Evolutionary conservation across 1,140 invertebrate species (phyloP).

Genomic region (Homalodisca vitripennis): DNA sequence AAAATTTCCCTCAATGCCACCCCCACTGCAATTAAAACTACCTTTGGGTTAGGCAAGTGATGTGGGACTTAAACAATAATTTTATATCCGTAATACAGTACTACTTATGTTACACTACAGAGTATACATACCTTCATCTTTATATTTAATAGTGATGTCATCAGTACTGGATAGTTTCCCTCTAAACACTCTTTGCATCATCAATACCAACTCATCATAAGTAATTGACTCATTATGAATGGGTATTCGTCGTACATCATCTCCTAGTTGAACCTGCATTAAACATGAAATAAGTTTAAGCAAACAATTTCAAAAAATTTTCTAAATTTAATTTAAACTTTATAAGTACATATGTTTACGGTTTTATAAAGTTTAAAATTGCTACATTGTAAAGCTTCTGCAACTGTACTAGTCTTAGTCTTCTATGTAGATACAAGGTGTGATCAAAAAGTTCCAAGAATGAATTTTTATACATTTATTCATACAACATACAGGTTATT

Average conservation of each 20-base stretch:
- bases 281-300: not conserved
- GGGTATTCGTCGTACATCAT: slow-evolving; percentile 70
- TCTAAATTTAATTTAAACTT: slow-evolving; percentile 7
- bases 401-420: not conserved
- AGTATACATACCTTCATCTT: slow-evolving; percentile 71
- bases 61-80: too few species aligned
- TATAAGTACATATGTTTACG: not conserved
- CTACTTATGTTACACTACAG: too few species aligned
- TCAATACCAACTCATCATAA: slow-evolving; percentile 72
- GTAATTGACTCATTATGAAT: slow-evolving; percentile 78
- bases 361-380: not conserved
- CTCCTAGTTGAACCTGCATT: slow-evolving; percentile 61
- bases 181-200: slow-evolving; percentile 75
- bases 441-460: too few species aligned
- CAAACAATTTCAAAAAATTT: not conserved
- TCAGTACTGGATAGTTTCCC: slow-evolving; percentile 63
- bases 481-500: too few species aligned
- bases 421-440: not conserved
- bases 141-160: slow-evolving; percentile 73
- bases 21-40: too few species aligned
- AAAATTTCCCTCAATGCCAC: too few species aligned
- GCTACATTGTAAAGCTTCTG: not conserved
- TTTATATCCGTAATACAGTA: too few species aligned
- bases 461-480: too few species aligned
- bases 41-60: too few species aligned